Base-by-base conservation (phyloP, 2,888 invertebrate genomes). In the Orthosia gothica region DNA sequence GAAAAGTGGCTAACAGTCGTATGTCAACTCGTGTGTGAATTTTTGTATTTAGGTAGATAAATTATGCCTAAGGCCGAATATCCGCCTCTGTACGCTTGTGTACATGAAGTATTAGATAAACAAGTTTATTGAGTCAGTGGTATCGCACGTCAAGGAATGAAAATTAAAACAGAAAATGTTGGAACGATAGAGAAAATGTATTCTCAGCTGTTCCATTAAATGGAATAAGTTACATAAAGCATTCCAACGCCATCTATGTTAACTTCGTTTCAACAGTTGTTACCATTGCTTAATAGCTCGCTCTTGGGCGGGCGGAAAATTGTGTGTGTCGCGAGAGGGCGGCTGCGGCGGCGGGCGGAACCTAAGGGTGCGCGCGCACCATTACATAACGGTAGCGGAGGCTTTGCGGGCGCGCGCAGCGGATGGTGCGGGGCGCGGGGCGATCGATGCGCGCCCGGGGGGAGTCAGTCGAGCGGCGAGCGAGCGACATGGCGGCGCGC, bases 401-500 rank as follows among this genome's bases (percentile, higher is more conserved):
- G 93, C 90, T 89, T 89, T 73, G 81, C 86, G 89, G 90, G 91
- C 94, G 94, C 94, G 95, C 94, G 94, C 94, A 92, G 92, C 90
- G 93, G 89, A 75, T 83, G 89, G 93, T 83, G 95, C 93, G 95
- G 94, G 94, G 94, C 92, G 94, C 94, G 95, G 94, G 94, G 93
- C 95, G 96, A 95, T 95, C 95, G 95, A 95, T 95, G 95, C 92
- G 94, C 93, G 93, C 94, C 94, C 94, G 94, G 95, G 95, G 95
- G 96, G 95, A 94, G 95, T 94, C 95, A 95, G 95, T 96, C 94
- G 95, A 95, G 94, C 95, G 95, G 94, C 94, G 95, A 95, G 95
- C 95, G 95, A 95, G 95, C 95, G 95, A 95, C 95, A 96, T 96
- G 96, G 95, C 95, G 94, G 95, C 95, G 96, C 95, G 95, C 95